Evolutionary conservation across 2,797 vertebrate species (phyloP), one percentile per base, ranked within the genome.

Genomic region (Cryptoprocta ferox): DNA sequence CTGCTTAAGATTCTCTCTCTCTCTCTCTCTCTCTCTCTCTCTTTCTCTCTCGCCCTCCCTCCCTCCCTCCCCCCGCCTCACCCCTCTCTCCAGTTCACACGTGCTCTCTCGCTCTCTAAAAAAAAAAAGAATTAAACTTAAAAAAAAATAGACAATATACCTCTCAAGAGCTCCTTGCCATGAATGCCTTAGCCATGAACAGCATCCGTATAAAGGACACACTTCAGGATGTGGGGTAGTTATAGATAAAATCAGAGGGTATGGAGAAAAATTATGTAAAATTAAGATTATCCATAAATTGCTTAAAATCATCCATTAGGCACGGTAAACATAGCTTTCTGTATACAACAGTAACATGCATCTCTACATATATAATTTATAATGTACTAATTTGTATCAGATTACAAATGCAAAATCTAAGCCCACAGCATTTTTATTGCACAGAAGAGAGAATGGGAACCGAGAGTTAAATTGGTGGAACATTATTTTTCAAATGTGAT

Each of bases 341-440:
- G 21, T 73, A 87, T 89, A n/a, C 4, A 45, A 32, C 2, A 80
- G 45, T 84, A 66, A 39, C 35, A 63, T 16, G 37, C 53, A 93
- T 59, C 48, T 76, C 9, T 79, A 59, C 14, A 12, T 61, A 82
- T n/a, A 48, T 75, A 68, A 83, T 45, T 84, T 76, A 95, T 42
- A 50, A 19, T 68, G 32, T 66, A 79, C 37, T 79, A 89, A 95
- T 83, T 66, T 96, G 8, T 87, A 59, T 79, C 66, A 87, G 53
- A 83, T 86, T 79, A 63, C 10, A 93, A 93, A 91, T 84, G 35
- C 35, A 75, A 94, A 85, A 63, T 83, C 70, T 73, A 88, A 88
- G 32, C 81, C 39, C n/a, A 80, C 8, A 26, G 53, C 45, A 91
- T 73, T 95, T 93, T 90, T 89, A 59, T 61, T 45, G 37, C 35